Conservation (phyloP, 2,888 invertebrate genomes). For the Tetrapedia diversipes region DNA sequence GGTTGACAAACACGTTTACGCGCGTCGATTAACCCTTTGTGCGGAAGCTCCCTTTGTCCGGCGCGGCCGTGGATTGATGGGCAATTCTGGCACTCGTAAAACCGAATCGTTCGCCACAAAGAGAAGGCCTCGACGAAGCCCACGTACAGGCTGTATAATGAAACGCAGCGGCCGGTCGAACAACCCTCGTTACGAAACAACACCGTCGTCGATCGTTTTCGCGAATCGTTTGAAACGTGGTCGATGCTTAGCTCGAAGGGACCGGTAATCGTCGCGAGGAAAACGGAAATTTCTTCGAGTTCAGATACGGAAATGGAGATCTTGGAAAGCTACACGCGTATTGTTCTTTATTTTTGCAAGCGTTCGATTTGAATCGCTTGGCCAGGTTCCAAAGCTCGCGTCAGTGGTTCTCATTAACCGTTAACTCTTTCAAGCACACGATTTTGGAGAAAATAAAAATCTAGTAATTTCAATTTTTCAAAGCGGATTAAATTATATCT, state of each 20-base stretch:
- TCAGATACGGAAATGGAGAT: too few relatives aligned
- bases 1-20: constrained; percentile 17
- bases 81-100: constrained; percentile 30
- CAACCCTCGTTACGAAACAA: not conserved
- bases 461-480: too few relatives aligned
- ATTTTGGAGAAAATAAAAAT: not conserved
- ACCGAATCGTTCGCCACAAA: constrained; percentile 27
- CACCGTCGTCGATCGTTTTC: too few relatives aligned
- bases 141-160: too few relatives aligned
- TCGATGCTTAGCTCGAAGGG: constrained; percentile 23
- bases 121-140: too few relatives aligned
- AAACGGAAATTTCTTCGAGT: too few relatives aligned
- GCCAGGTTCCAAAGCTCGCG: constrained; percentile 42
- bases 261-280: constrained; percentile 2
- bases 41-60: constrained; percentile 12
- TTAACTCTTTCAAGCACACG: too few relatives aligned
- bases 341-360: constrained; percentile 24
- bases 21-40: constrained; percentile 25
- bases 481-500: too few relatives aligned
- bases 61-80: constrained; percentile 21
- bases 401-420: not conserved
- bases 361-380: constrained; percentile 50
- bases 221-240: constrained; percentile 10
- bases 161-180: constrained; percentile 5
- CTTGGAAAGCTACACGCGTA: too few relatives aligned